phyloP scores from a whole-genome alignment of 2,888 invertebrate species.

The Parnassius orleans region DNA sequence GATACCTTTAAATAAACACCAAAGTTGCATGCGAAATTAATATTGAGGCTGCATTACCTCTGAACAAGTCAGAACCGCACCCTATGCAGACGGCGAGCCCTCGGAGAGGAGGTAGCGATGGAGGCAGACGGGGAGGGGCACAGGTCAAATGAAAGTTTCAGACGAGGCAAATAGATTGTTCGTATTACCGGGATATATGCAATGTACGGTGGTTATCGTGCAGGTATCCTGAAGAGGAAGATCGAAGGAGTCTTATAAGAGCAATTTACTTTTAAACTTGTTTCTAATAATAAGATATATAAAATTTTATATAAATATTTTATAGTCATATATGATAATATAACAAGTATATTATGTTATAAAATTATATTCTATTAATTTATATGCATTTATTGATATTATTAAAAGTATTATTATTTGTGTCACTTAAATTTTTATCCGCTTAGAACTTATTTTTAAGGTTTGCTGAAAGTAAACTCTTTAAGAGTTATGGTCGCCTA shows the following conservation, averaged over 20 bases:
- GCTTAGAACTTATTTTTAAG: too few species aligned
- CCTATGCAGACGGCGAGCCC: slow-evolving; percentile 22
- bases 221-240: slow-evolving; percentile 36
- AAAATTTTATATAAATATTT: neutral
- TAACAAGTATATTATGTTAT: too few species aligned
- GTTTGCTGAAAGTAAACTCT: too few species aligned
- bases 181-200: slow-evolving; percentile 40
- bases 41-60: slow-evolving; percentile 18
- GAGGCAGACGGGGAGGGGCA: slow-evolving; percentile 25
- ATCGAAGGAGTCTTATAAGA: slow-evolving; percentile 31
- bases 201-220: slow-evolving; percentile 45
- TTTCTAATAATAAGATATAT: neutral
- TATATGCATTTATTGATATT: too few species aligned
- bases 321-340: too few species aligned
- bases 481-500: too few species aligned
- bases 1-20: neutral
- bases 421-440: too few species aligned
- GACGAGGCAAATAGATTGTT: slow-evolving; percentile 42
- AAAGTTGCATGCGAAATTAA: slow-evolving; percentile 7
- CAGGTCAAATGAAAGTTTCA: slow-evolving; percentile 54
- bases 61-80: slow-evolving; percentile 20
- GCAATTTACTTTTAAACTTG: slow-evolving; percentile 13
- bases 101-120: slow-evolving; percentile 9
- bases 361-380: too few species aligned
- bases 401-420: too few species aligned